Conservation (phyloP, 2,113 vertebrate species). For the Cygnus buccinator region DNA sequence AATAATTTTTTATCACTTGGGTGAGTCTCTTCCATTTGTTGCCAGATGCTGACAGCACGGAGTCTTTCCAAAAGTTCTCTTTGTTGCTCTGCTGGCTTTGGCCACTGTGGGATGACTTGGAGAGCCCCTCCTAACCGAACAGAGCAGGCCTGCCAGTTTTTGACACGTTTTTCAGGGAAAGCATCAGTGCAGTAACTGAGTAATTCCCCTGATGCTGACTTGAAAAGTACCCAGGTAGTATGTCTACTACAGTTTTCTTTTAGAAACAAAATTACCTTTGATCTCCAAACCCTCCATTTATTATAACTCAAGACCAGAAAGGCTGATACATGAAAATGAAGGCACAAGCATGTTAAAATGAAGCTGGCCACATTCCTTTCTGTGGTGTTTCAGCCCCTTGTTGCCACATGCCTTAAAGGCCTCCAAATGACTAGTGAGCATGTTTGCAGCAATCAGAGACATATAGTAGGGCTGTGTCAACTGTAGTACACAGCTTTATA, state of each 20-base stretch:
- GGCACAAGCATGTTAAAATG: background rate
- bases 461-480: background rate
- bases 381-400: background rate
- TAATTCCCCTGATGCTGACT: background rate
- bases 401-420: background rate
- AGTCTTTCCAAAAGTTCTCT: background rate
- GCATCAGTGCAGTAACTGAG: background rate
- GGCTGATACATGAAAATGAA: background rate
- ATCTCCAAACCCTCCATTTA: background rate
- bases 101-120: background rate
- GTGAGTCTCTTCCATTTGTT: background rate
- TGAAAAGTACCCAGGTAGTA: background rate
- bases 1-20: background rate
- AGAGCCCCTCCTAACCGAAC: background rate
- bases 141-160: background rate
- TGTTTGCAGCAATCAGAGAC: background rate
- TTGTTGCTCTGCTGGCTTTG: background rate
- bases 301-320: background rate
- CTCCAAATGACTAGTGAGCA: background rate
- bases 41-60: background rate
- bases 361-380: background rate
- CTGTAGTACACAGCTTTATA: background rate
- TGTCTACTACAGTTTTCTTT: background rate
- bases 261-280: slow-evolving; percentile 31
- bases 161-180: background rate